Conservation (phyloP, 2,113 vertebrate genomes). For the Ardeotis arabs region DNA sequence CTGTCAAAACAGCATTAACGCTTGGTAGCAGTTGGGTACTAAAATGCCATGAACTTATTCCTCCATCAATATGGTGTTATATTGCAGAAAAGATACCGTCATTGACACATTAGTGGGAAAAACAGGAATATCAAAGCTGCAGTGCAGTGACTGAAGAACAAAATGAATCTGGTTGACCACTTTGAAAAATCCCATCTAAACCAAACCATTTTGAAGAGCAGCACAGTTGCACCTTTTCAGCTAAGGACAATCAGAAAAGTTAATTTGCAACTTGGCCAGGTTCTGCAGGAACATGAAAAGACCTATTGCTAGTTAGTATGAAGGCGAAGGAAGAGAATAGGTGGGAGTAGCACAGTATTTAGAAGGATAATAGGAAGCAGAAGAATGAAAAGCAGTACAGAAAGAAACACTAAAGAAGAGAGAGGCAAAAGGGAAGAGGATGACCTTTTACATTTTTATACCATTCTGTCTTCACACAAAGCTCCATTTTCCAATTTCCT, state of each 20-base stretch:
- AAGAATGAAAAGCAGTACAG: not conserved
- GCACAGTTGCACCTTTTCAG: not conserved
- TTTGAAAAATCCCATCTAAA: conserved; percentile 6
- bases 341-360: not conserved
- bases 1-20: conserved; percentile 39
- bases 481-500: not conserved
- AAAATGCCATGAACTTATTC: not conserved
- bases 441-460: not conserved
- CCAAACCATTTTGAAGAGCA: not conserved
- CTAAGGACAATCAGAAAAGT: not conserved
- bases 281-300: not conserved
- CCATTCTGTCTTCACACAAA: not conserved
- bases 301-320: not conserved
- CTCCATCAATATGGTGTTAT: conserved; percentile 8
- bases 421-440: not conserved
- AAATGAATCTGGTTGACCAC: not conserved
- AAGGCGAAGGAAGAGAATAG: not conserved
- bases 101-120: not conserved
- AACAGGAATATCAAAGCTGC: conserved; percentile 26
- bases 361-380: not conserved
- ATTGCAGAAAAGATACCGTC: not conserved
- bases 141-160: not conserved
- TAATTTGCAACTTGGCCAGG: not conserved
- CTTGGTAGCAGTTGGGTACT: not conserved
- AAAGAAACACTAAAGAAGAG: not conserved